Base-by-base conservation (phyloP, 2,888 invertebrate species). In the Chaetogeoica ovagalla region DNA sequence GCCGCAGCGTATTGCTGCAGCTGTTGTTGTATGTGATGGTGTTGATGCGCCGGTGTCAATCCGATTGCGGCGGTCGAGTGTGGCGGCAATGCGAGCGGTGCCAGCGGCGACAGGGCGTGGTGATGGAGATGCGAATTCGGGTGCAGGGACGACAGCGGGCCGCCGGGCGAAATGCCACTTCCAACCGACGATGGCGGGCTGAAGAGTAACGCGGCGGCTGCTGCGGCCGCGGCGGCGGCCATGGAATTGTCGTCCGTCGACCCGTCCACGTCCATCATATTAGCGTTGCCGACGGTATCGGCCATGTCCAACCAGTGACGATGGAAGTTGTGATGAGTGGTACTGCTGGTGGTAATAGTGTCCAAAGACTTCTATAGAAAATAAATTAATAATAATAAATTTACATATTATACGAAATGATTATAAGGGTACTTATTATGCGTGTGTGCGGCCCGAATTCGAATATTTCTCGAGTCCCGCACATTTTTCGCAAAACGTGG, bases 1-100 rank as follows among this genome's bases (percentile, higher is more conserved):
- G 77, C 77, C 21, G 77, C 77, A 0, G 77, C 77, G n/a, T 79
- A 79, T 15, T 79, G 77, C n/a, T 79, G 77, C 7, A 79, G 39
- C 6, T 79, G 77, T 1, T 79, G 77, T 19, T 79, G 77, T 13
- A 79, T 79, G n/a, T 79, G 77, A 11, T 79, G 77, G 23, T 79
- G 77, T 37, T 77, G 77, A 39, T 77, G 77, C 7, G 60, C 62
- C 2, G 77, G 63, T 6, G 70, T 21, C 39, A 70, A 19, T 0
- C 69, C 69, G 15, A 70, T 52, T 6, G 62, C 37, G 5, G 63
- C 52, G 17, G 57, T 66, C n/a, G 75, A 75, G 19, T 79, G 77
- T 5, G 77, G 77, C 13, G 70, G 57, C 60, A 69, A 11, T 1
- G 76, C 48, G 8, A 69, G 70, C 1, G 77, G 77, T 5, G 77